Percentiles rank a stretch among this genome's conserved stretches.
phyloP scores from a whole-genome alignment of 2,113 vertebrate genomes.

The Tichodroma muraria region DNA sequence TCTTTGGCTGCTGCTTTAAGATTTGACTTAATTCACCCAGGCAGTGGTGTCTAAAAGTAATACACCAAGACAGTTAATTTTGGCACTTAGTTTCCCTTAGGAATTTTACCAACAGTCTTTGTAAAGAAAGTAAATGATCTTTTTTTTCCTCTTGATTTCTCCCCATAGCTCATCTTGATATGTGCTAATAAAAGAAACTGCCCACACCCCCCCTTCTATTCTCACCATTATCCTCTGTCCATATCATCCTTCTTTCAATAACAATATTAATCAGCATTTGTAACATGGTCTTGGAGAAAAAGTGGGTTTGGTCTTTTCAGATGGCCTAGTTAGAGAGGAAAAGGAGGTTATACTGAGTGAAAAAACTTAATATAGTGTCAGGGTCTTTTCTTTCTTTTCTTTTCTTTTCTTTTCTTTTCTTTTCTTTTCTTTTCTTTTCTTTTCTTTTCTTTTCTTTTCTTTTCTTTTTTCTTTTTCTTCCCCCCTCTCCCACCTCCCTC shows the following conservation, averaged over 20 bases:
- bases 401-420: neutral
- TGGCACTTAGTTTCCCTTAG: conserved; percentile 66
- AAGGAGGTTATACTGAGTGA: conserved; percentile 22
- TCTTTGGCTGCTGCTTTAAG: conserved; percentile 51
- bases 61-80: conserved; percentile 69
- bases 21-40: conserved; percentile 66
- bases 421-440: too few species aligned
- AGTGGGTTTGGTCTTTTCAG: neutral
- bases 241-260: neutral
- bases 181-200: conserved; percentile 12
- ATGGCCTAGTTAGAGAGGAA: neutral
- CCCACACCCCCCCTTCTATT: neutral
- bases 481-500: neutral
- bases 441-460: too few species aligned
- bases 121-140: conserved; percentile 62
- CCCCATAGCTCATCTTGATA: conserved; percentile 42
- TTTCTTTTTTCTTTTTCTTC: too few species aligned
- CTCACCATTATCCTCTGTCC: conserved; percentile 41
- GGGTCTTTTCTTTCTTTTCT: neutral
- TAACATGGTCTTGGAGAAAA: neutral
- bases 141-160: conserved; percentile 31
- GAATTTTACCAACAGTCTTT: conserved; percentile 70
- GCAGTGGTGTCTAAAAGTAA: conserved; percentile 61
- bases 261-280: conserved; percentile 61
- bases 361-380: neutral